Evolutionary conservation across 2,113 vertebrate genomes (phyloP).

Genomic region (Corynorhinus townsendii): DNA sequence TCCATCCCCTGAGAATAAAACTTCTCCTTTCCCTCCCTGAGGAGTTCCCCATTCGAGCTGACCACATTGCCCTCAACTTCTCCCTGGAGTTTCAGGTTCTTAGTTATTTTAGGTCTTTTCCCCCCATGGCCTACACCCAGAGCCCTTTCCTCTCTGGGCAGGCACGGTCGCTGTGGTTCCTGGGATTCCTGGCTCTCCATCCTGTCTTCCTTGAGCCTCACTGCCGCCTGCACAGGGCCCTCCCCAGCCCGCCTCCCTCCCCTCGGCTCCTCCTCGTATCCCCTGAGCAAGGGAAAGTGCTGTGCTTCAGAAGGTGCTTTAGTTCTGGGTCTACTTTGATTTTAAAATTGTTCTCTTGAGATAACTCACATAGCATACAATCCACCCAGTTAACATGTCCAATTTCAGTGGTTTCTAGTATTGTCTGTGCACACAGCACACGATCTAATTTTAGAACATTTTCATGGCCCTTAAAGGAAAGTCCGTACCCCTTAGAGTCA

Average conservation of each 20-base stretch:
- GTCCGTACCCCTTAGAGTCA: accelerated
- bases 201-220: background rate
- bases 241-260: accelerated
- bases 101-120: constrained; percentile 25
- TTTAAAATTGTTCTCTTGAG: background rate
- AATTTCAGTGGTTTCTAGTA: background rate
- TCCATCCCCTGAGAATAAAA: background rate
- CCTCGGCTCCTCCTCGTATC: accelerated
- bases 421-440: background rate
- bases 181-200: accelerated
- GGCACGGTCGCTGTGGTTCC: background rate
- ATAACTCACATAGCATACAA: background rate
- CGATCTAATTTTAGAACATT: background rate
- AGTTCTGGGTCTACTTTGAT: background rate
- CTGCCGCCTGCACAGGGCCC: background rate
- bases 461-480: background rate
- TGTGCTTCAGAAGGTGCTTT: background rate
- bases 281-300: background rate
- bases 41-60: background rate
- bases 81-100: constrained; percentile 37
- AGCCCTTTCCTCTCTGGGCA: background rate
- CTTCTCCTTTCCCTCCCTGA: constrained; percentile 33
- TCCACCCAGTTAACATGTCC: too few species aligned
- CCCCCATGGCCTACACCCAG: accelerated
- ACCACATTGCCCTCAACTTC: constrained; percentile 45